Evolutionary conservation across 2,113 vertebrate species (phyloP), one percentile per base, ranked within the genome.

Genomic region (Crotalus horridus): DNA sequence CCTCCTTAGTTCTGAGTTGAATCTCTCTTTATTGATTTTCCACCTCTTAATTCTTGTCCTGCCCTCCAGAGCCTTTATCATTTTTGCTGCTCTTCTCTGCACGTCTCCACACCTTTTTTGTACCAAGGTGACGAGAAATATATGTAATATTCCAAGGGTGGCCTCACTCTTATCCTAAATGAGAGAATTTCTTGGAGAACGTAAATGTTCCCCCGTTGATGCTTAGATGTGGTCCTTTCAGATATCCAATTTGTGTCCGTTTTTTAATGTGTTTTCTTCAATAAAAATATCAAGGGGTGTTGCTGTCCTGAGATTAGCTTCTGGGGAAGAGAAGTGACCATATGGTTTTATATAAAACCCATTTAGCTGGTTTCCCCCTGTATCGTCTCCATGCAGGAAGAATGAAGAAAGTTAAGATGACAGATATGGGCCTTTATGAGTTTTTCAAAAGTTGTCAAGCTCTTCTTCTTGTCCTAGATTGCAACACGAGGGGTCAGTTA

Each of bases 401-500:
- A 87, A 87, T 29, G 24, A 48, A 33, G 54, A 55, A 23, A 33
- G 53, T 29, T 46, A 81, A 92, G 0, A 33, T 9, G 51, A 48
- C 10, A 29, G 58, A 10, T 20, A 23, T 10, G 39, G 54, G 23
- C 12, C 26, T 43, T 29, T 69, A 51, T 61, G 58, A 92, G 11
- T n/a, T 29, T 59, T 29, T 48, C 26, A 15, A 21, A 46, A 1
- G 17, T 29, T 12, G 8, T 12, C 29, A 48, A 87, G 64, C 0
- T 43, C 39, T 94, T 93, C 93, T 92, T 53, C 15, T 92, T 64
- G 53, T 90, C 86, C 90, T 3, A 98, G 97, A 97, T 74, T 98
- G 97, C 90, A 94, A 87, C 88, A 96, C 96, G 0, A 96, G 91
- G 0, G 97, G 97, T 1, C 97, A 97, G 0, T 96, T 97, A 94